Percentiles rank a stretch among this genome's conserved stretches.
phyloP scores from a whole-genome alignment of 2,888 invertebrate species.

The Trichopoda pennipes region DNA sequence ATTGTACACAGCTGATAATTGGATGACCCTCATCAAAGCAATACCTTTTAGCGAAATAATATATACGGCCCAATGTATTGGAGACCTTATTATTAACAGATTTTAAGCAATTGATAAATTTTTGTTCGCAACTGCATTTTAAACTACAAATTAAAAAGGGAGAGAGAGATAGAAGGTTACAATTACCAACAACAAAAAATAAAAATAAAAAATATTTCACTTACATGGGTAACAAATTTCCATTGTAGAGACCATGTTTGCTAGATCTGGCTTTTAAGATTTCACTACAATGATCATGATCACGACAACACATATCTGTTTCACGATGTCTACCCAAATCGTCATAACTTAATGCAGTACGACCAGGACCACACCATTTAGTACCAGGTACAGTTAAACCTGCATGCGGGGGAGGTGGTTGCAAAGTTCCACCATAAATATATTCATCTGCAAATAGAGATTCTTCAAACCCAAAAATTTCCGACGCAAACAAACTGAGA shows the following conservation, averaged over 20 bases:
- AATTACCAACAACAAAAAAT: too few species aligned
- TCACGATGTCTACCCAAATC: slow-evolving; percentile 90
- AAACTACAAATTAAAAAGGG: slow-evolving; percentile 70
- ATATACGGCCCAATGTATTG: slow-evolving; percentile 77
- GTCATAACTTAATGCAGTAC: slow-evolving; percentile 88
- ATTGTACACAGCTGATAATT: slow-evolving; percentile 74
- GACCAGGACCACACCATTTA: slow-evolving; percentile 96
- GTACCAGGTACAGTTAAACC: slow-evolving; percentile 85
- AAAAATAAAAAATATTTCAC: slow-evolving; percentile 36
- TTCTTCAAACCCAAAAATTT: slow-evolving; percentile 71
- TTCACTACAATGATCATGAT: slow-evolving; percentile 85
- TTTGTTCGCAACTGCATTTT: slow-evolving; percentile 79
- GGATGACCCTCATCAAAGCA: slow-evolving; percentile 78
- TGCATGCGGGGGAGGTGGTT: slow-evolving; percentile 72
- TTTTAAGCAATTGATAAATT: slow-evolving; percentile 79
- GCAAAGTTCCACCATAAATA: slow-evolving; percentile 77
- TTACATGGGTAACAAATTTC: slow-evolving; percentile 79
- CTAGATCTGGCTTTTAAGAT: slow-evolving; percentile 75
- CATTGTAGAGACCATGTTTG: slow-evolving; percentile 76
- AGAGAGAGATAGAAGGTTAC: neutral
- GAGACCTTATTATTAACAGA: slow-evolving; percentile 74
- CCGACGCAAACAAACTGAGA: neutral
- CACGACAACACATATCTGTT: slow-evolving; percentile 92
- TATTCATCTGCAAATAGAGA: slow-evolving; percentile 80
- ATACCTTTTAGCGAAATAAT: slow-evolving; percentile 75